Conservation (phyloP, 2,888 invertebrate species). For the Leucophora obtusa region DNA sequence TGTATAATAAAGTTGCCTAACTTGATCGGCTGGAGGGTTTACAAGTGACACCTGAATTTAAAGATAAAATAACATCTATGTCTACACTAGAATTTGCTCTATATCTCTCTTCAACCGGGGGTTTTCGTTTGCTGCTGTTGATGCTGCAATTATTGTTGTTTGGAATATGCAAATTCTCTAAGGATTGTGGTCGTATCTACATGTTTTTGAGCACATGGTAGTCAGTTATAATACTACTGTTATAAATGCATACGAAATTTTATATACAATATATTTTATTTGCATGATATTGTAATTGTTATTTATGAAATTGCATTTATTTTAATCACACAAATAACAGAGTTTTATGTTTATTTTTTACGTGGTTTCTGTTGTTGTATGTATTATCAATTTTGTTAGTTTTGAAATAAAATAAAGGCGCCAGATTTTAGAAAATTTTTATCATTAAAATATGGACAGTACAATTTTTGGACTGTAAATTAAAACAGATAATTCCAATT, state of each 20-base stretch:
- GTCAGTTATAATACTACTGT: background rate
- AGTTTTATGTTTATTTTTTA: slow-evolving; percentile 35
- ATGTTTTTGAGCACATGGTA: background rate
- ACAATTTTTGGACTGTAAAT: no score
- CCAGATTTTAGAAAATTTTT: slow-evolving; percentile 3
- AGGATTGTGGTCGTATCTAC: background rate
- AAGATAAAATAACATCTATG: slow-evolving; percentile 47
- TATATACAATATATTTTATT: background rate
- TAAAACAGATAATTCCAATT: no score
- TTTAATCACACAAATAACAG: slow-evolving; percentile 52
- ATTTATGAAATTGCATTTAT: slow-evolving; percentile 59
- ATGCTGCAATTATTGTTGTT: background rate
- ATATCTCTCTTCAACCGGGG: background rate
- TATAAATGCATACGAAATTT: background rate
- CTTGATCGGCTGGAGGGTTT: slow-evolving; percentile 54
- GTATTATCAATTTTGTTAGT: slow-evolving; percentile 28
- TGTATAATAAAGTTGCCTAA: slow-evolving; percentile 45
- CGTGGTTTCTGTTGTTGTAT: slow-evolving; percentile 13
- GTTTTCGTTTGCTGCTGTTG: no score
- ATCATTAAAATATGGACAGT: no score
- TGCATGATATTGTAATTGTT: slow-evolving; percentile 43
- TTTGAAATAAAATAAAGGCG: background rate
- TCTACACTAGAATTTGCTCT: slow-evolving; percentile 37
- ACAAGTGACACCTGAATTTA: slow-evolving; percentile 54
- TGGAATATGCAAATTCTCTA: background rate